Conservation (phyloP, 2,888 invertebrate genomes). For the Hermodice carunculata region DNA sequence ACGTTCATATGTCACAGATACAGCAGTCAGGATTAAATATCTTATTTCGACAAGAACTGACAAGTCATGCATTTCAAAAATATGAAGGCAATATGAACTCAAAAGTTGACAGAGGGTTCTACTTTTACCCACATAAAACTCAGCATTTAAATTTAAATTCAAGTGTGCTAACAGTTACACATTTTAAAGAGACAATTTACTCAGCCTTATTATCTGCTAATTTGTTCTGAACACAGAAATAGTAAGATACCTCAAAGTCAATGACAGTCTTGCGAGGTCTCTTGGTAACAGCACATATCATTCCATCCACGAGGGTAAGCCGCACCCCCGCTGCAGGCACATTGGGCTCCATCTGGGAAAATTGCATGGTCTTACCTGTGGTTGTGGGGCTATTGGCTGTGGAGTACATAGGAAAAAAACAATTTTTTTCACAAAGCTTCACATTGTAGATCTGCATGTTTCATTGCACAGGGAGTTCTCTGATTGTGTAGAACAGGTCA, state of each 20-base stretch:
- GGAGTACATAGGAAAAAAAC: neutral
- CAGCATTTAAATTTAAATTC: too few relatives aligned
- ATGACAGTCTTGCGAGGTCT: constrained; percentile 9
- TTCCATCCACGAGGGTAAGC: neutral
- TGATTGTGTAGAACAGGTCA: neutral
- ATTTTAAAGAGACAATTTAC: too few relatives aligned
- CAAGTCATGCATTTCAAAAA: too few relatives aligned
- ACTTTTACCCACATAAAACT: too few relatives aligned
- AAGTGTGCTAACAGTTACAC: too few relatives aligned
- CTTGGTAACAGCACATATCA: constrained; percentile 5
- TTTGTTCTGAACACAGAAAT: too few relatives aligned
- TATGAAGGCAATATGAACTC: neutral
- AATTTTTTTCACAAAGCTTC: too few relatives aligned
- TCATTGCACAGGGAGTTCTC: neutral
- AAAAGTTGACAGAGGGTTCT: neutral
- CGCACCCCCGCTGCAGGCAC: constrained; percentile 9
- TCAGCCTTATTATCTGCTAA: too few relatives aligned
- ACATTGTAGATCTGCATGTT: neutral
- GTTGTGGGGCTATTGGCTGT: constrained; percentile 14
- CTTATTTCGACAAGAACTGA: too few relatives aligned
- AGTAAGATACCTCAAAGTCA: constrained; percentile 10
- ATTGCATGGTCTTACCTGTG: neutral
- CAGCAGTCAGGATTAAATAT: too few relatives aligned
- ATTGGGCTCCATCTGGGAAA: constrained; percentile 7
- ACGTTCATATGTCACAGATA: too few relatives aligned